Base-by-base conservation (phyloP, 2,113 vertebrate species). In the Percina caprodes region DNA sequence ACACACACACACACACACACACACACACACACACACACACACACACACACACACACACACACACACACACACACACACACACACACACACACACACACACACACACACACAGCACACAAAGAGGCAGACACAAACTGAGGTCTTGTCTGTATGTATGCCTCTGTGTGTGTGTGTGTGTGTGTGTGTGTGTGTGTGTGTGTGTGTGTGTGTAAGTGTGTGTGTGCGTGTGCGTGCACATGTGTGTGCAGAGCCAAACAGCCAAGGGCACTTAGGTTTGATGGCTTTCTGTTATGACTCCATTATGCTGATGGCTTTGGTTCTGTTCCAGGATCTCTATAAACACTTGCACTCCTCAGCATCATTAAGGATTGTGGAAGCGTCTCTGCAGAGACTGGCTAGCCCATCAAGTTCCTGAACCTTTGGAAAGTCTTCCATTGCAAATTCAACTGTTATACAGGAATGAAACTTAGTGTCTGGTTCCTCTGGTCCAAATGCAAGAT, bases 281-380 rank as follows among this genome's bases (percentile, higher is more conserved):
- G 80, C n/a, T 88, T 67, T 75, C 80, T 84, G 83, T 88, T 88
- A 83, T 90, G 89, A 83, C 81, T 89, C 88, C 84, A 94, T 94
- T 93, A 94, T 90, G 86, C 89, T 93, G 88, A 93, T 86, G 84
- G 88, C 87, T 91, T 90, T 92, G 92, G 92, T 90, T 86, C 82
- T 12, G 60, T 88, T 93, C 93, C 93, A 93, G 83, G 80, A 83
- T 86, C 54, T 77, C 65, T 74, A 3, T 45, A 74, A 82, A 63
- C 75, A 69, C 39, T 68, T 21, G 10, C 55, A 61, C 42, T 73
- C 75, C 30, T 52, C 49, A 61, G 61, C 48, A 79, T 73, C 66
- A 70, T 72, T 73, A 71, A 73, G 76, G 67, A 74, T 59, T 48
- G 49, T 59, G 26, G 15, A 70, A 24, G 66, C 4, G 6, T 79